Conservation (phyloP, 2,888 invertebrate genomes). For the Harmothoe impar region DNA sequence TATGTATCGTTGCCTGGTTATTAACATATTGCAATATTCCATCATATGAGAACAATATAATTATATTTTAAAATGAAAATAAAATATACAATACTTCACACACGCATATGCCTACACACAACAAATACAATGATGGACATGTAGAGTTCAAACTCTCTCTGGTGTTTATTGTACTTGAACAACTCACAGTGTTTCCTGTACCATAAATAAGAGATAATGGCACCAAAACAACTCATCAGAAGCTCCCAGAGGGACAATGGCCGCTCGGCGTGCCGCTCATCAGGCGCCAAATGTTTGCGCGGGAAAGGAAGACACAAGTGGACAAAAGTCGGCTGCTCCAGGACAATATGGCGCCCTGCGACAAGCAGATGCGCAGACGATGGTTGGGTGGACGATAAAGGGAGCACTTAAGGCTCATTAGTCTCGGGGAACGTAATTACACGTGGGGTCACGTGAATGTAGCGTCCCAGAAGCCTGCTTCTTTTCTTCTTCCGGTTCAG, state of each 20-base stretch:
- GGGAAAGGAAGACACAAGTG: constrained; percentile 24
- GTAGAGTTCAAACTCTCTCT: too few species aligned
- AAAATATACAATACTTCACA: too few species aligned
- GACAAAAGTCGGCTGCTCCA: constrained; percentile 14
- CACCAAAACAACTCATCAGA: constrained; percentile 3
- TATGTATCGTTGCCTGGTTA: too few species aligned
- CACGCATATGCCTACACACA: too few species aligned
- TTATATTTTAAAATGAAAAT: too few species aligned
- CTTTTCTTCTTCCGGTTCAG: constrained; percentile 14
- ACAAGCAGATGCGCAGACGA: constrained; percentile 11
- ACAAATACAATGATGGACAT: too few species aligned
- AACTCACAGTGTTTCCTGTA: too few species aligned
- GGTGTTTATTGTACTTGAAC: too few species aligned
- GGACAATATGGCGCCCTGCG: not conserved
- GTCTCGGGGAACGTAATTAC: not conserved
- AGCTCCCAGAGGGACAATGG: not conserved
- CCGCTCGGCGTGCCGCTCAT: not conserved
- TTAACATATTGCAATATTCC: too few species aligned
- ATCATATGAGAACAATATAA: too few species aligned
- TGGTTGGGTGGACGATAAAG: constrained; percentile 21
- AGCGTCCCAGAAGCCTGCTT: not conserved
- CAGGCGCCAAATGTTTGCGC: not conserved
- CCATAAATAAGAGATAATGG: too few species aligned
- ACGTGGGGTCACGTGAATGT: constrained; percentile 3
- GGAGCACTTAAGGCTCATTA: constrained; percentile 30